Evolutionary conservation across 1,140 invertebrate species (phyloP).

Genomic region (Euwallacea fornicatus): DNA sequence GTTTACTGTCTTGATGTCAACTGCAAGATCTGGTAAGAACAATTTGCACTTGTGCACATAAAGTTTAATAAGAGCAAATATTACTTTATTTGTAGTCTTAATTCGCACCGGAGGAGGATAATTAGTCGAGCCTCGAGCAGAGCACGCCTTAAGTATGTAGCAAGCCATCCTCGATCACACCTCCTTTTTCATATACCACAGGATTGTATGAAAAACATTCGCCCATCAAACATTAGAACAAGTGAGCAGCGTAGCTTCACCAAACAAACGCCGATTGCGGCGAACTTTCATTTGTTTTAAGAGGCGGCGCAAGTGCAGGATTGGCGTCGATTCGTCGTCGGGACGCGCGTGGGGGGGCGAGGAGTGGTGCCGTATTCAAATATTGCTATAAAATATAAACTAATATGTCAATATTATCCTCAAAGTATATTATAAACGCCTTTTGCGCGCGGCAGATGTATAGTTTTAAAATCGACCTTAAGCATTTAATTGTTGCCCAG

Average conservation of each 20-base stretch:
- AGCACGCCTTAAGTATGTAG: constrained; percentile 13
- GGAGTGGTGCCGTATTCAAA: not conserved
- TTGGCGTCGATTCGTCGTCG: constrained; percentile 35
- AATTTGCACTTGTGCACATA: no score
- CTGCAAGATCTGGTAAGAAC: no score
- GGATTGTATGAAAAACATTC: constrained; percentile 33
- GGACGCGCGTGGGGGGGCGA: constrained; percentile 34
- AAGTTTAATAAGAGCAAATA: no score
- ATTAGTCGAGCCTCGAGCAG: not conserved
- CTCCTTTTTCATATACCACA: constrained; percentile 34
- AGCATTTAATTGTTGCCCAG: no score
- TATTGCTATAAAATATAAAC: no score
- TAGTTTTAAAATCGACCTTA: no score
- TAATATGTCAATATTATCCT: no score
- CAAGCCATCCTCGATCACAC: constrained; percentile 28
- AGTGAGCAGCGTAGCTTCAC: constrained; percentile 25
- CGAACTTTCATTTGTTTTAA: constrained; percentile 34
- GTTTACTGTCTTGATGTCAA: no score
- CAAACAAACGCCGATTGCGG: constrained; percentile 28
- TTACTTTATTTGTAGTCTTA: no score
- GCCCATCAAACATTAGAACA: constrained; percentile 36
- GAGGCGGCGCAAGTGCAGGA: constrained; percentile 28
- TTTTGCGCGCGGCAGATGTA: no score
- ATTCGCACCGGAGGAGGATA: no score
- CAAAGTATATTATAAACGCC: no score